These are phyloP conservation scores for Sphaerophoria rueppellii DNA, from an alignment of 2,888 invertebrate species.

Conservation along the genomic window DNA sequence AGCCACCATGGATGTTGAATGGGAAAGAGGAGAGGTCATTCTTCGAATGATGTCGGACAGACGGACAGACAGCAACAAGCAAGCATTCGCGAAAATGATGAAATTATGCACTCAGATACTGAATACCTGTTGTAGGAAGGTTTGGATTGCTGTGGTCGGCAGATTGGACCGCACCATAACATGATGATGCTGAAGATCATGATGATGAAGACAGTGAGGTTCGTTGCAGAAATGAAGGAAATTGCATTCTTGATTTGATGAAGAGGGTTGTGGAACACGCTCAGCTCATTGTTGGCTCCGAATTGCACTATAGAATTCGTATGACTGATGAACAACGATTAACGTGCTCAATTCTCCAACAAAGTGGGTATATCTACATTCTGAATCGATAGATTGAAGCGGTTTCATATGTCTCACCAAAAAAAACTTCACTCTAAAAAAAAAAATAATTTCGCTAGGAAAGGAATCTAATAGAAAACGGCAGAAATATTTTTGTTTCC, in stretches of 20 bases:
- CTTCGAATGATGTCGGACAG: constrained; percentile 29
- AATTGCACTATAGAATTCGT: constrained; percentile 45
- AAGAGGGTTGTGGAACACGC: constrained; percentile 55
- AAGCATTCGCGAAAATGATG: constrained; percentile 68
- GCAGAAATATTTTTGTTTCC: no score
- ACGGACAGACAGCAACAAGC: constrained; percentile 61
- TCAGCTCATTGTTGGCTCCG: constrained; percentile 62
- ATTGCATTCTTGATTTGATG: constrained; percentile 37
- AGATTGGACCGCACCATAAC: constrained; percentile 50
- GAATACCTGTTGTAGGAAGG: constrained; percentile 43
- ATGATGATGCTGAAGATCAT: constrained; percentile 45
- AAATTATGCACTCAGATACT: constrained; percentile 72
- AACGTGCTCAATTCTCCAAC: constrained; percentile 71
- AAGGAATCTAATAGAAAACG: no score
- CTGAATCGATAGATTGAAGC: not conserved
- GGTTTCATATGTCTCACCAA: not conserved
- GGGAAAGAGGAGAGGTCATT: constrained; percentile 33
- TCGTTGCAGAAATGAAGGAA: constrained; percentile 28
- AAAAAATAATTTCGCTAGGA: no score
- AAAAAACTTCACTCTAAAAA: no score
- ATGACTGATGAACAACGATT: constrained; percentile 72
- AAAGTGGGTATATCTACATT: constrained; percentile 50
- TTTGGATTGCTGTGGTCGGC: not conserved
- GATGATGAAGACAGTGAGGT: constrained; percentile 40
- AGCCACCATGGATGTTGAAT: constrained; percentile 11